A percentile compares a stretch with the other conserved stretches of the same genome.
These are phyloP conservation scores for Steinernema scapterisci DNA, from an alignment of 2,888 invertebrate genomes.

Conservation along the genomic window DNA sequence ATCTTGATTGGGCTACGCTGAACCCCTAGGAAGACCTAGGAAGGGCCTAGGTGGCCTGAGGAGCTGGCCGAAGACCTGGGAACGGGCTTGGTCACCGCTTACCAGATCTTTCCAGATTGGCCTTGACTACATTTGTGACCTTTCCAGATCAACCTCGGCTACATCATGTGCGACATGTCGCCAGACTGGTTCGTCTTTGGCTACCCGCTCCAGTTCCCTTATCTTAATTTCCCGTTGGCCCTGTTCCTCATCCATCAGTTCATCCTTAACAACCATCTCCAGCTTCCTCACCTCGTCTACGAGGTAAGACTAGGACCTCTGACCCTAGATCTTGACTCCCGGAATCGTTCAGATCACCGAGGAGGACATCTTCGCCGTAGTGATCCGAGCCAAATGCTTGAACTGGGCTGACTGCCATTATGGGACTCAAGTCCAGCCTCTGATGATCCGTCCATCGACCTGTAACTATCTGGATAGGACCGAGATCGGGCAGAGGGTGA, in stretches of 20 bases:
- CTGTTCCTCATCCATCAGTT: slow-evolving; percentile 20
- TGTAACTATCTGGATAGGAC: neutral
- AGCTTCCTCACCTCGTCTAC: slow-evolving; percentile 6
- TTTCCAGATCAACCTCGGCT: slow-evolving; percentile 13
- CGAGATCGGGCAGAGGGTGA: slow-evolving; percentile 8
- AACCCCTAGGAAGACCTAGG: too few species aligned
- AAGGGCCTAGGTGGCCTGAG: too few species aligned
- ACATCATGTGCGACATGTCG: slow-evolving; percentile 26
- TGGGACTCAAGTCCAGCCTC: neutral
- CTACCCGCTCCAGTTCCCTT: slow-evolving; percentile 16
- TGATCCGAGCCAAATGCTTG: neutral
- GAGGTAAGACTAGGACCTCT: neutral
- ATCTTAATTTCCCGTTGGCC: slow-evolving; percentile 10
- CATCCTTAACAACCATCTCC: neutral
- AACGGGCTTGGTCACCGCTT: too few species aligned
- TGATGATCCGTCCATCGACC: neutral
- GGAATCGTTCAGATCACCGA: neutral
- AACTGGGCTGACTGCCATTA: slow-evolving; percentile 26
- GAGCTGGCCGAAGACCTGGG: too few species aligned
- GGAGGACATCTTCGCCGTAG: slow-evolving; percentile 16
- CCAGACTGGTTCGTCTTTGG: slow-evolving; percentile 13
- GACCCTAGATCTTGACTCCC: neutral
- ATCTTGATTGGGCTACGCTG: too few species aligned
- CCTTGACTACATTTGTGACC: neutral
- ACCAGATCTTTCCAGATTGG: too few species aligned